Base-by-base conservation (phyloP, 2,888 invertebrate genomes). In the Sminthurinus aureus region DNA sequence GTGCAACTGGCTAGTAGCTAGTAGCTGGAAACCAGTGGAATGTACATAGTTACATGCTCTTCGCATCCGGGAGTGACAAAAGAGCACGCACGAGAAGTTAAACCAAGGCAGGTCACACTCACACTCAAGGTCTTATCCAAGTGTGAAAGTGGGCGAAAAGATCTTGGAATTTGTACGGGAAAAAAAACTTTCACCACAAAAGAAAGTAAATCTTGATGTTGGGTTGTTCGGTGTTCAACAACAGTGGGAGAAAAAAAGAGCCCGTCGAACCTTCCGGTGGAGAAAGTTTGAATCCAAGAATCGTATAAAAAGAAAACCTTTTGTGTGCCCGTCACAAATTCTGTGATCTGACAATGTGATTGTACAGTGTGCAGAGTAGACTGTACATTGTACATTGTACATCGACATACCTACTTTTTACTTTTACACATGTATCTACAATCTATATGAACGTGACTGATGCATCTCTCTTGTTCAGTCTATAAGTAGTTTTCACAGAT, bases 171-270 rank as follows among this genome's bases (percentile, higher is more conserved):
- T 78, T 67, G 66, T 66, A 38, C 38, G 38, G 38, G 3, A 38
- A 78, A 20, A n/a, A 64, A 78, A 78, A 78, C 78, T 78, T 78
- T 78, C 66, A 38, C 78, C 64, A 78, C 78, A 77, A 77, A 77
- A 77, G 64, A 77, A 22, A 51, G 64, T 24, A 77, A 77, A 38
- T 64, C 77, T 38, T 67, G 24, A 64, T 38, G 78, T n/a, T n/a
- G n/a, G n/a, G n/a, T n/a, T n/a, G n/a, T n/a, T n/a, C n/a, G n/a
- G n/a, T n/a, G n/a, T 66, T 66, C 66, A 64, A 78, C 64, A 78
- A 77, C 20, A 78, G 78, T 24, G 13, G 66, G 24, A 38, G 26
- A 66, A 66, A 67, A 78, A 78, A 20, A 11, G 18, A 18, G 66
- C 78, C 20, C 66, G 66, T 78, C 66, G 67, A 78, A 52, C 78